These are phyloP conservation scores for Tyrophagus putrescentiae DNA, from an alignment of 1,140 invertebrate genomes.

Conservation along the genomic window DNA sequence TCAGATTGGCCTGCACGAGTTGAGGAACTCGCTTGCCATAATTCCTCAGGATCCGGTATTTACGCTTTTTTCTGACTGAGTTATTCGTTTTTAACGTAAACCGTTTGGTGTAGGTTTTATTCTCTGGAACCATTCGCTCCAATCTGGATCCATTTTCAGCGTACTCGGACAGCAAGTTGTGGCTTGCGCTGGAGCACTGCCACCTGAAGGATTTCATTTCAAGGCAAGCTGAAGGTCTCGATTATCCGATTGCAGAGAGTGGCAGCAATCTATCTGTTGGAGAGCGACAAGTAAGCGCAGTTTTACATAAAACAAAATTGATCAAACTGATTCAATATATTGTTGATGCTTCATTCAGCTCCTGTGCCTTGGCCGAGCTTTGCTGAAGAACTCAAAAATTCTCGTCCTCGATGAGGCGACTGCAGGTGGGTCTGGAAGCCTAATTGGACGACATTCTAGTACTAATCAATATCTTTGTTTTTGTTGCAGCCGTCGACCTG, in stretches of 20 bases:
- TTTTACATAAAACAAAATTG: too few relatives aligned
- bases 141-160: conserved; percentile 28
- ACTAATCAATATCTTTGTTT: not conserved
- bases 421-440: not conserved
- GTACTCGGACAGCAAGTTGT: conserved; percentile 26
- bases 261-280: conserved; percentile 32
- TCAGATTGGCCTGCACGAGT: conserved; percentile 67
- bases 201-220: conserved; percentile 25
- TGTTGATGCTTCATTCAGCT: too few relatives aligned
- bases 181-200: conserved; percentile 26
- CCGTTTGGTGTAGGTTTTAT: conserved; percentile 36
- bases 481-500: conserved; percentile 27
- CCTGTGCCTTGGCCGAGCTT: not conserved
- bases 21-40: conserved; percentile 71
- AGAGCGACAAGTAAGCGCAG: conserved; percentile 39
- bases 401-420: conserved; percentile 12
- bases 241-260: conserved; percentile 20
- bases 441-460: not conserved
- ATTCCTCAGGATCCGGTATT: conserved; percentile 59
- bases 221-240: conserved; percentile 19
- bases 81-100: conserved; percentile 37
- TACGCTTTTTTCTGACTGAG: not conserved
- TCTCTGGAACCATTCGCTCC: conserved; percentile 40
- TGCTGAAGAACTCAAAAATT: not conserved
- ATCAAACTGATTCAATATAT: too few relatives aligned